Percentiles rank a stretch among this genome's conserved stretches.
phyloP scores from a whole-genome alignment of 2,888 invertebrate genomes.

The Lasius platythorax region DNA sequence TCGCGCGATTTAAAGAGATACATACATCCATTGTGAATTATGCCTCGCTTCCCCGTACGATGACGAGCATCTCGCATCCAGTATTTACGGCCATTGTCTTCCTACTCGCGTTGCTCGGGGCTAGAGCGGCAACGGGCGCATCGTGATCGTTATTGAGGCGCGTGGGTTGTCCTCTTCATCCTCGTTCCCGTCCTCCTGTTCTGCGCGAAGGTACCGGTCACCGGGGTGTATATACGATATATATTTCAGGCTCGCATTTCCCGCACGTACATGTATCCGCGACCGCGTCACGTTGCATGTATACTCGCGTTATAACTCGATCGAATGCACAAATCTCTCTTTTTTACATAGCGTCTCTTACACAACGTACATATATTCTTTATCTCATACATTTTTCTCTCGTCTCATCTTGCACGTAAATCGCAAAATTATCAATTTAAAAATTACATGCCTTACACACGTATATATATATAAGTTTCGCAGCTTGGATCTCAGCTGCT shows the following conservation, averaged over 20 bases:
- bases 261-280: constrained; percentile 49
- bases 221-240: constrained; percentile 35
- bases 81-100: constrained; percentile 83
- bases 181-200: constrained; percentile 29
- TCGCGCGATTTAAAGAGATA: constrained; percentile 82
- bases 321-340: constrained; percentile 9
- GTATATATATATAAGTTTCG: background rate
- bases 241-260: constrained; percentile 57
- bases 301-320: constrained; percentile 31
- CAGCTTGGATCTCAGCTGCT: background rate
- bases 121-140: constrained; percentile 72
- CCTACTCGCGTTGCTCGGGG: constrained; percentile 73
- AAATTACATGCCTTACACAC: background rate
- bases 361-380: background rate
- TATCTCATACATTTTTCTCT: background rate
- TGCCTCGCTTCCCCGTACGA: constrained; percentile 79
- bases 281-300: constrained; percentile 22
- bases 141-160: constrained; percentile 80
- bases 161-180: constrained; percentile 77
- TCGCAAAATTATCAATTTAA: constrained; percentile 17
- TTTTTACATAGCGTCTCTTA: background rate
- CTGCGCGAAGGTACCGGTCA: background rate
- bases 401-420: background rate
- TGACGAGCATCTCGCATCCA: constrained; percentile 80
- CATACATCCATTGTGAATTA: constrained; percentile 80